Conservation (phyloP, 2,888 invertebrate genomes). For the Drosophila fulvimacula region DNA sequence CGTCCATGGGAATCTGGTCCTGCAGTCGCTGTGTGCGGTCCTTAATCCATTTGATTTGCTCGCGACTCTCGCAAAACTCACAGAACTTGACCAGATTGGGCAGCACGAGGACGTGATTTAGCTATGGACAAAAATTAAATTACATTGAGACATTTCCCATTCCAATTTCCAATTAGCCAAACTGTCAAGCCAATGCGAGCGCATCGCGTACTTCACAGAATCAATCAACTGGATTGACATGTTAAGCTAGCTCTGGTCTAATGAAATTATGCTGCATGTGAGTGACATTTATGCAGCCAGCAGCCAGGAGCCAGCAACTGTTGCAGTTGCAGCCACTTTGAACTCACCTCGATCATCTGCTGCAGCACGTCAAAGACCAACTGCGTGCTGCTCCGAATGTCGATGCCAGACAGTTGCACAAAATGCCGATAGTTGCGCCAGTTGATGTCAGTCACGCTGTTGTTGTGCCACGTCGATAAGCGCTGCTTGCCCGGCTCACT, state of each 20-base stretch:
- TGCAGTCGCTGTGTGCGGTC: conserved; percentile 89
- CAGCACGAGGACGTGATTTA: conserved; percentile 86
- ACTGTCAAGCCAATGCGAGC: conserved; percentile 31
- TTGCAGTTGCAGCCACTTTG: background rate
- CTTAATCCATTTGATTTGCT: conserved; percentile 93
- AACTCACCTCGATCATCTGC: conserved; percentile 87
- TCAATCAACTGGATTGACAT: conserved; percentile 40
- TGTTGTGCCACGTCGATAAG: conserved; percentile 6
- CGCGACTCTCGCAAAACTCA: conserved; percentile 90
- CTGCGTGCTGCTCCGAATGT: conserved; percentile 96
- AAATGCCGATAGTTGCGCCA: conserved; percentile 83
- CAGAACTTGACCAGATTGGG: conserved; percentile 90
- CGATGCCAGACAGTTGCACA: conserved; percentile 88
- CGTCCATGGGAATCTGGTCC: conserved; percentile 89
- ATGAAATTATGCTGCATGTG: conserved; percentile 52
- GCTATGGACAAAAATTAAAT: conserved; percentile 60
- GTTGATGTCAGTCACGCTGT: conserved; percentile 67
- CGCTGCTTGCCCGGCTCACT: conserved; percentile 15
- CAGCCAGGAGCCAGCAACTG: background rate
- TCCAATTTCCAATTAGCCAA: conserved; percentile 46
- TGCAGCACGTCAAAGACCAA: conserved; percentile 95
- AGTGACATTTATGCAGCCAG: conserved; percentile 17
- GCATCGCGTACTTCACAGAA: conserved; percentile 26
- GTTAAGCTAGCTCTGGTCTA: conserved; percentile 36
- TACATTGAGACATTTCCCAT: conserved; percentile 42